phyloP scores from a whole-genome alignment of 1,140 invertebrate genomes.

The Ephestia elutella region DNA sequence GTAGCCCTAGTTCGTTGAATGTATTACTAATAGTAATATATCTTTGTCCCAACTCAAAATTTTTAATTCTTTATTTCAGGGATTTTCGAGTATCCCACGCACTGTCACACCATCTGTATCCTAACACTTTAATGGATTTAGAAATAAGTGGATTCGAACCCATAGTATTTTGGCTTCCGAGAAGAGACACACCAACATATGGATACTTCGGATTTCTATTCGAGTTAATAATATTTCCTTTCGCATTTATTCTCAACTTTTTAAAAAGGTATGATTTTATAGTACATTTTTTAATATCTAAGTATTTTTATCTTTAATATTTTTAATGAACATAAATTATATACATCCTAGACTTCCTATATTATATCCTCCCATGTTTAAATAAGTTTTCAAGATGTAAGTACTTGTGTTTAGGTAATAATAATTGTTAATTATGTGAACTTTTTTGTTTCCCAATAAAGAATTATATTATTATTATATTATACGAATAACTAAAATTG shows the following conservation, averaged over 20 bases:
- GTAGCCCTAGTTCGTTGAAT: not conserved
- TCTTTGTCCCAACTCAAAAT: too few relatives aligned
- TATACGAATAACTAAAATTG: too few relatives aligned
- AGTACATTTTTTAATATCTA: not conserved
- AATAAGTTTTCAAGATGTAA: too few relatives aligned
- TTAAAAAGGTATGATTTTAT: slow-evolving; percentile 30
- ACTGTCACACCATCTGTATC: slow-evolving; percentile 85
- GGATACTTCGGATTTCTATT: slow-evolving; percentile 37
- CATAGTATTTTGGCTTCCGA: slow-evolving; percentile 78
- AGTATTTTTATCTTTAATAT: too few relatives aligned
- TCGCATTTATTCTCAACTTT: slow-evolving; percentile 33
- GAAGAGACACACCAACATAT: slow-evolving; percentile 35
- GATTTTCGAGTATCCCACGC: slow-evolving; percentile 86
- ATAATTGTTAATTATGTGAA: too few relatives aligned
- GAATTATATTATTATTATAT: too few relatives aligned
- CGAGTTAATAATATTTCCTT: slow-evolving; percentile 33
- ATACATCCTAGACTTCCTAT: too few relatives aligned
- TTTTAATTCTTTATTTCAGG: slow-evolving; percentile 47
- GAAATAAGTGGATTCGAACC: slow-evolving; percentile 84
- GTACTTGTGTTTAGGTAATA: too few relatives aligned
- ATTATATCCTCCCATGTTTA: too few relatives aligned
- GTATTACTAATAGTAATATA: too few relatives aligned
- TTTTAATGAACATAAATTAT: too few relatives aligned
- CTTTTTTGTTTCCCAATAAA: too few relatives aligned
- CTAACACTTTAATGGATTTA: slow-evolving; percentile 85